These are phyloP conservation scores for Apostichopus leukothele DNA, from an alignment of 53 echinoderm and acorn worm genomes.

Conservation along the genomic window DNA sequence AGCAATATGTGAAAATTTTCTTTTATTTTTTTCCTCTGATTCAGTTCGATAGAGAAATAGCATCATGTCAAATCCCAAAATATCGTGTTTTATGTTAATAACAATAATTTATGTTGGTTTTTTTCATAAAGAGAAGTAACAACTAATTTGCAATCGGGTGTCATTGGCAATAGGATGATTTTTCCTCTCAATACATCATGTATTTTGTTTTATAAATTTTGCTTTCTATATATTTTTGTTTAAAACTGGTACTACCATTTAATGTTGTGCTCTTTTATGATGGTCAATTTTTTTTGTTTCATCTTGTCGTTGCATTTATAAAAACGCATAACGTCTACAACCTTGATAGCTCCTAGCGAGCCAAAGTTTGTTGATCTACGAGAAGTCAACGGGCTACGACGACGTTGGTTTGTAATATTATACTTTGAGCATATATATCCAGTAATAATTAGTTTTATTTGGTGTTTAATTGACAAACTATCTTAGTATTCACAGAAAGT, in stretches of 20 bases:
- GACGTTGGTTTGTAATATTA: background rate
- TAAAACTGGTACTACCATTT: conserved; percentile 24
- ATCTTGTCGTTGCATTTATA: background rate
- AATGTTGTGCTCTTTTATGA: conserved; percentile 24
- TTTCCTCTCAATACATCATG: background rate
- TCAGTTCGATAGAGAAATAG: too few species aligned
- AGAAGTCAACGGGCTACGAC: background rate
- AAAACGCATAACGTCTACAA: background rate
- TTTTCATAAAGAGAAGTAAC: background rate
- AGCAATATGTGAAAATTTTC: too few species aligned
- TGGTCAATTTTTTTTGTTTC: too few species aligned
- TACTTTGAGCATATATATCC: background rate
- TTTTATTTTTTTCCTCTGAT: too few species aligned
- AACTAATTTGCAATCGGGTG: conserved; percentile 27
- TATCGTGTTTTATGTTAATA: too few species aligned
- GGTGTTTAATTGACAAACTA: conserved; percentile 5
- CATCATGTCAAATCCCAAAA: too few species aligned
- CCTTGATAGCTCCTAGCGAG: background rate
- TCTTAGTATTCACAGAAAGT: background rate
- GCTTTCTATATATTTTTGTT: conserved; percentile 4
- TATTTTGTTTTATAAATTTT: background rate
- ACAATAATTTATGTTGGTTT: too few species aligned
- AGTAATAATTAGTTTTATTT: background rate
- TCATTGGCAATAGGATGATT: conserved; percentile 19
- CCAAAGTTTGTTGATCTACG: background rate